Evolutionary conservation across 2,113 vertebrate genomes (phyloP), one percentile per base, ranked within the genome.

Genomic region (Paradoxurus hermaphroditus): DNA sequence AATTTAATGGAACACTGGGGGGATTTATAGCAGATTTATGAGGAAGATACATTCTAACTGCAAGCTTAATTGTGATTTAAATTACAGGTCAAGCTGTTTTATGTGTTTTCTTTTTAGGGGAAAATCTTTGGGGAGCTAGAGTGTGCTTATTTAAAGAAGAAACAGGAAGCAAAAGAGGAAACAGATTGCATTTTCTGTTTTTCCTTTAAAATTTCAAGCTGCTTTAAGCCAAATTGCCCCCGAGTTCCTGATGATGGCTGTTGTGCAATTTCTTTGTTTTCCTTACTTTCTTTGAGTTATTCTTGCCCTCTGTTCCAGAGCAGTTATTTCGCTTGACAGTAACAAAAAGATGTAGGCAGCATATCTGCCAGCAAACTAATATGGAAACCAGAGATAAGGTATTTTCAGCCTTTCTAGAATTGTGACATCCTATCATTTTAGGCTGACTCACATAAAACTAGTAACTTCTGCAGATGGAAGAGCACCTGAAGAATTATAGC

Each of bases 31-130:
- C 79, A 97, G 97, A 95, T 96, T 97, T 96, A 92, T 97, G 95
- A 98, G 27, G 36, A 95, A 96, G 96, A 97, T 49, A 75, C 49
- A 87, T 95, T 91, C 73, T 92, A 97, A 96, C 96, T 95, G 75
- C 84, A 96, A 97, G 75, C 87, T 94, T 97, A 96, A 97, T 97
- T 98, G 92, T 97, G 87, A 94, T 97, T 97, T 97, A 97, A 97
- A 96, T 97, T 98, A 98, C 81, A 88, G 97, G 95, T 96, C 94
- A 98, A 96, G 90, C 95, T 97, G 96, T 97, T 95, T 65, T 85
- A 96, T 96, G 92, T 92, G 88, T 96, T 97, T 90, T 81, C 93
- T 92, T 78, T 97, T 91, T 83, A 97, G 70, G 65, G 51, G 39
- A 34, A 84, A 59, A 90, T 95, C 87, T 97, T 90, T 85, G 56